Conservation (phyloP, 2,888 invertebrate species). For the Conops quadrifasciatus region DNA sequence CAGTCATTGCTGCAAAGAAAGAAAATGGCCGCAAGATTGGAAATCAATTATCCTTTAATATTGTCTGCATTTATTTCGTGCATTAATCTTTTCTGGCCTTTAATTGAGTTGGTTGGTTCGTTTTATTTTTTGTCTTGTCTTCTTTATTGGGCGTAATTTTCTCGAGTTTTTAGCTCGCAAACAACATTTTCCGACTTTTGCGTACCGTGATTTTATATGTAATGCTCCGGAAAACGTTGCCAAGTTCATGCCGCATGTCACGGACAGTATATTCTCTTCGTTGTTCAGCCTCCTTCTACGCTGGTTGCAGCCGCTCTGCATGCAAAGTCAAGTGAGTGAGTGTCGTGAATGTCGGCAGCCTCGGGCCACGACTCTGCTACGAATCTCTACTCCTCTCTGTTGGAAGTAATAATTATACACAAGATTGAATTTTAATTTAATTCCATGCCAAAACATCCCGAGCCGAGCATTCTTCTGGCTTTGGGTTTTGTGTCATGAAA, state of each 20-base stretch:
- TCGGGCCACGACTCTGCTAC: slow-evolving; percentile 38
- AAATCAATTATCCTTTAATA: too few species aligned
- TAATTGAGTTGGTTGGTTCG: too few species aligned
- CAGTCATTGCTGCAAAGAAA: too few species aligned
- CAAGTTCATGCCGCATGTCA: background rate
- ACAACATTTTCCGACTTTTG: too few species aligned
- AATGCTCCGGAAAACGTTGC: background rate
- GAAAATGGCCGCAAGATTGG: background rate
- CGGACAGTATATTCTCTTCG: background rate
- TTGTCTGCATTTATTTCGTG: too few species aligned
- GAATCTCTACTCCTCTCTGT: slow-evolving; percentile 49
- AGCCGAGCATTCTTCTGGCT: background rate
- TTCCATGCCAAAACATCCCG: slow-evolving; percentile 44
- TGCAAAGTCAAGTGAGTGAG: slow-evolving; percentile 27
- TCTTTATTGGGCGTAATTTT: too few species aligned
- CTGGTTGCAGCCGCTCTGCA: background rate
- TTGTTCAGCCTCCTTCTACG: background rate
- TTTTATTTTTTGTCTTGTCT: too few species aligned
- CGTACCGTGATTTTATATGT: too few species aligned
- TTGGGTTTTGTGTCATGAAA: background rate
- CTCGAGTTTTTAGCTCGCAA: too few species aligned
- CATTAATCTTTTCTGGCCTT: too few species aligned
- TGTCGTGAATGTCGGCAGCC: background rate
- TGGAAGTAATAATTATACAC: slow-evolving; percentile 62
- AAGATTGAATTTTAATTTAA: slow-evolving; percentile 64